Percentiles rank a stretch among this genome's conserved stretches.
Evolutionary conservation across 2,888 invertebrate species (phyloP).

Genomic region (Phyto melanocephala): DNA sequence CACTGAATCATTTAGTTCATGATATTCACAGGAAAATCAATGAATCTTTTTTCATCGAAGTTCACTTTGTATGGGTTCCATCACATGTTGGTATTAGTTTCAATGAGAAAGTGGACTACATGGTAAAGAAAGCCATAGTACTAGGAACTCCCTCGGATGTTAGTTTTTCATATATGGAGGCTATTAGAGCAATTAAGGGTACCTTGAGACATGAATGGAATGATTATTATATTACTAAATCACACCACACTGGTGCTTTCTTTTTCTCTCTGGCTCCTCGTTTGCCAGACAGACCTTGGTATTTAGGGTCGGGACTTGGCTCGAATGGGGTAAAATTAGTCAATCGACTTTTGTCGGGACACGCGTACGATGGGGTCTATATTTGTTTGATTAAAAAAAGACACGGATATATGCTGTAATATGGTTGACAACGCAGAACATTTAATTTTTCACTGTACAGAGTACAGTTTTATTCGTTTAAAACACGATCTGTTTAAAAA

Average conservation of each 20-base stretch:
- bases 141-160: background rate
- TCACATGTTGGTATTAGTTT: background rate
- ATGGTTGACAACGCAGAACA: background rate
- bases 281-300: background rate
- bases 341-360: background rate
- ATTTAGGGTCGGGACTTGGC: background rate
- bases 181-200: background rate
- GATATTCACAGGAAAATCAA: background rate
- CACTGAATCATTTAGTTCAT: background rate
- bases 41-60: background rate
- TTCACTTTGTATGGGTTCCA: background rate
- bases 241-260: background rate
- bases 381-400: background rate
- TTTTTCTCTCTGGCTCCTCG: background rate
- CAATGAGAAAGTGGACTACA: background rate
- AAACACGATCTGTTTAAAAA: background rate
- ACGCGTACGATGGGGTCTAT: background rate
- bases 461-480: background rate
- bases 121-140: background rate
- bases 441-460: background rate
- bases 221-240: background rate
- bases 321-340: background rate
- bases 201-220: background rate
- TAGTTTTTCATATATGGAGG: background rate
- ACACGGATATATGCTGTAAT: background rate